phyloP scores from a whole-genome alignment of 2,113 vertebrate genomes.

The Toxostoma redivivum region DNA sequence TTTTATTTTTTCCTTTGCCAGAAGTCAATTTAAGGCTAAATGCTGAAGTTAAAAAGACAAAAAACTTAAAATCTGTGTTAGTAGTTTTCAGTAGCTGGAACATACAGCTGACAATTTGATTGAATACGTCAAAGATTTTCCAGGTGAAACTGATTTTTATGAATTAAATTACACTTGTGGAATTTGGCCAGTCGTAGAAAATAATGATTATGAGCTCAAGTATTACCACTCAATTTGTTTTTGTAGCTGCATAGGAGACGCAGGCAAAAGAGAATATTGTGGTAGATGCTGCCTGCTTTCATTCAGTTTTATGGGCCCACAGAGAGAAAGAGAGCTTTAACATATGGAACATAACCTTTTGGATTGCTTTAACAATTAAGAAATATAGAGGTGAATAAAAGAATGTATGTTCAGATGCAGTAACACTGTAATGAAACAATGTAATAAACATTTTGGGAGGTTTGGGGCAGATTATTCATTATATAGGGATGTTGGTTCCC shows the following conservation, averaged over 20 bases:
- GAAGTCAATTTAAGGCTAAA: background rate
- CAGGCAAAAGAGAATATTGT: constrained; percentile 9
- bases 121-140: constrained; percentile 1
- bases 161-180: constrained; percentile 2
- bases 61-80: background rate
- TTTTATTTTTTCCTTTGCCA: background rate
- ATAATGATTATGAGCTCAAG: background rate
- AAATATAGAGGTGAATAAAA: background rate
- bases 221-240: background rate
- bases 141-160: background rate
- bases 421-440: background rate
- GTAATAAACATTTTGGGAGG: background rate
- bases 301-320: constrained; percentile 47
- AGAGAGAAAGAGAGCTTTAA: constrained; percentile 18
- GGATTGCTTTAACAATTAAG: constrained; percentile 36
- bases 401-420: background rate
- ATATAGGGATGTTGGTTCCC: background rate
- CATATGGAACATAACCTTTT: constrained; percentile 10
- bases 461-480: background rate
- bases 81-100: constrained; percentile 3
- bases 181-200: constrained; percentile 9
- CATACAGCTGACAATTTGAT: background rate
- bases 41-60: background rate
- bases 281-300: constrained; percentile 12
- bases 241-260: constrained; percentile 1